Conservation (phyloP, 2,113 vertebrate species). For the Lates calcarifer region DNA sequence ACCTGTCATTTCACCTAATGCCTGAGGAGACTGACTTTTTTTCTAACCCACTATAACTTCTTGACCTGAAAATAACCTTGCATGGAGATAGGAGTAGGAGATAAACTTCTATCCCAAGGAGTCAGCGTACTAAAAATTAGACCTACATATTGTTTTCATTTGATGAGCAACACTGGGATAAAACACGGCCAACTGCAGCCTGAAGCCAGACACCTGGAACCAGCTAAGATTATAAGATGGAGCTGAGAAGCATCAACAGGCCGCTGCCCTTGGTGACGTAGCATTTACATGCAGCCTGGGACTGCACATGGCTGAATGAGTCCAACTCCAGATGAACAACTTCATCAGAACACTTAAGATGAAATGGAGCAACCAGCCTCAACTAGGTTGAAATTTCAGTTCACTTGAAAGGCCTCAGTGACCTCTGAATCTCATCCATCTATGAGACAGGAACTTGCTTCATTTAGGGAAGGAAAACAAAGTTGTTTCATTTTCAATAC, state of each 20-base stretch:
- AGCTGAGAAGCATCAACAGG: slow-evolving; percentile 34
- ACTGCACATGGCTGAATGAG: neutral
- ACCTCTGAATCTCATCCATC: slow-evolving; percentile 25
- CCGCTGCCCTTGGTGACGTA: slow-evolving; percentile 4
- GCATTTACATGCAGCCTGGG: slow-evolving; percentile 20
- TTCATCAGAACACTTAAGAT: slow-evolving; percentile 45
- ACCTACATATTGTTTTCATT: slow-evolving; percentile 37
- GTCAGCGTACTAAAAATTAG: slow-evolving; percentile 1
- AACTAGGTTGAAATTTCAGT: slow-evolving; percentile 6
- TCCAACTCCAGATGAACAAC: slow-evolving; percentile 17
- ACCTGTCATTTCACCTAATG: slow-evolving; percentile 69
- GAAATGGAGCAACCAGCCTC: slow-evolving; percentile 25
- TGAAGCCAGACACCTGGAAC: slow-evolving; percentile 32
- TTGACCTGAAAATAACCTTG: neutral
- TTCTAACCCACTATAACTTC: neutral
- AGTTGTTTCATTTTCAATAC: slow-evolving; percentile 14
- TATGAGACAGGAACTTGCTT: slow-evolving; percentile 10
- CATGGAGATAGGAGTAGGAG: neutral
- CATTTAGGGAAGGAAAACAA: slow-evolving; percentile 28
- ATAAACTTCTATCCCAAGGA: slow-evolving; percentile 9
- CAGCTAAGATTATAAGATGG: slow-evolving; percentile 22
- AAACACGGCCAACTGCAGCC: slow-evolving; percentile 25
- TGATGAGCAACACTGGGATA: slow-evolving; percentile 12
- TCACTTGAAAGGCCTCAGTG: slow-evolving; percentile 23
- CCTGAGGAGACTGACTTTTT: slow-evolving; percentile 1